Evolutionary conservation across 2,797 vertebrate genomes (phyloP).

Genomic region (Chelidonichthys spinosus): DNA sequence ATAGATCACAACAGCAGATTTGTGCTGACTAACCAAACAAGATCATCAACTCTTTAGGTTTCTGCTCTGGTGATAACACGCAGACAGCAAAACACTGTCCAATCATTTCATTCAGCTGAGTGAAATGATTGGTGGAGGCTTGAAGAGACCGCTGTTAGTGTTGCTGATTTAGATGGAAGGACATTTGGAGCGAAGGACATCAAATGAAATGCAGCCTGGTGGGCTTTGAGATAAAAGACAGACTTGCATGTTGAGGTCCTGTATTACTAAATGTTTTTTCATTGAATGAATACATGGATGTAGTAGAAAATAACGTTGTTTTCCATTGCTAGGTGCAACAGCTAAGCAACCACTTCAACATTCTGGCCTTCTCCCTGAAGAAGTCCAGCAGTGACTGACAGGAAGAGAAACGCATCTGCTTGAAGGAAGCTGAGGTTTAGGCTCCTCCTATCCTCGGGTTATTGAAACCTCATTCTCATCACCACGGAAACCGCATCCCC

Average conservation of each 20-base stretch:
- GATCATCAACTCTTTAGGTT: too few species aligned
- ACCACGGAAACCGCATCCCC: slow-evolving; percentile 82
- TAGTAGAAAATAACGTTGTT: background rate
- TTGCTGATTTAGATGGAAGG: too few species aligned
- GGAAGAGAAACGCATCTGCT: slow-evolving; percentile 89
- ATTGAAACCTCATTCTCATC: slow-evolving; percentile 89
- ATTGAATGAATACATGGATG: background rate
- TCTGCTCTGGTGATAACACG: too few species aligned
- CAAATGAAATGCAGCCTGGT: background rate
- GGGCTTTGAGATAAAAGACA: background rate
- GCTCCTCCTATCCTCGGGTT: slow-evolving; percentile 70
- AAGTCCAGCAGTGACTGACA: slow-evolving; percentile 95
- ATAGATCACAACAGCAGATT: background rate
- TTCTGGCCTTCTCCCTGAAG: slow-evolving; percentile 92
- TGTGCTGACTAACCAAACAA: background rate
- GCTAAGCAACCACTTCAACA: slow-evolving; percentile 94
- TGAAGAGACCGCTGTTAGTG: too few species aligned
- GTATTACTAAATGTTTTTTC: background rate
- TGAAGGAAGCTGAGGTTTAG: slow-evolving; percentile 91
- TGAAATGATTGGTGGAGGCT: too few species aligned
- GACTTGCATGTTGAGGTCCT: too few species aligned
- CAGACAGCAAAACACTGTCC: too few species aligned
- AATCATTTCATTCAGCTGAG: too few species aligned
- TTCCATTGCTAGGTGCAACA: slow-evolving; percentile 88
- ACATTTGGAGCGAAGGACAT: background rate